Evolutionary conservation across 2,888 invertebrate genomes (phyloP).

Genomic region (Galerucella calmariensis): DNA sequence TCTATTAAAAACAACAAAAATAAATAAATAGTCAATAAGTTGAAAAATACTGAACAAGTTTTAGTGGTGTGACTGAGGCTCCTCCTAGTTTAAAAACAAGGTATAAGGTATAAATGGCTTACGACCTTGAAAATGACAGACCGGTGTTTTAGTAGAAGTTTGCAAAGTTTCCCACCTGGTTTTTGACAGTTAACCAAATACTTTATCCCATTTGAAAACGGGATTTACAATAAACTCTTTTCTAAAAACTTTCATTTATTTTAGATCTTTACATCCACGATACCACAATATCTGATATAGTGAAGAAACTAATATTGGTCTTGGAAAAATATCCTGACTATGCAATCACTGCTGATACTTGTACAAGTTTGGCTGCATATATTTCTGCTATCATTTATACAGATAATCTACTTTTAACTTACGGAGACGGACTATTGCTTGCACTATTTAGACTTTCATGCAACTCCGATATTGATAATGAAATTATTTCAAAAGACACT

Average conservation of each 20-base stretch:
- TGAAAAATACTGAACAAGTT: too few species aligned
- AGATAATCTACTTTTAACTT: constrained; percentile 61
- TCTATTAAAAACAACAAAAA: too few species aligned
- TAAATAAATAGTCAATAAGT: too few species aligned
- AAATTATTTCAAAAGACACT: constrained; percentile 65
- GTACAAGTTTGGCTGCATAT: constrained; percentile 68
- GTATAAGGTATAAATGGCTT: too few species aligned
- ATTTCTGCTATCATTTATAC: constrained; percentile 67
- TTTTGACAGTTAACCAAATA: too few species aligned
- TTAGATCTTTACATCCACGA: constrained; percentile 64
- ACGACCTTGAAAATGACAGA: too few species aligned
- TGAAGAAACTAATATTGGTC: constrained; percentile 61
- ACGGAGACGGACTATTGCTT: constrained; percentile 64
- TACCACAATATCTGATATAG: constrained; percentile 62
- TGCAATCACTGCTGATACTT: constrained; percentile 64
- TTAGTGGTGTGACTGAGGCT: too few species aligned
- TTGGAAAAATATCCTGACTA: constrained; percentile 56
- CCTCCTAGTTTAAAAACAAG: too few species aligned
- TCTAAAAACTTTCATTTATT: constrained; percentile 47
- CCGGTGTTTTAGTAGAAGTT: too few species aligned
- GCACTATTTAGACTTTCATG: constrained; percentile 66
- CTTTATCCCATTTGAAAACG: too few species aligned
- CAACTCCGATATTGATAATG: constrained; percentile 59
- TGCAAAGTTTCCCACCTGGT: too few species aligned
- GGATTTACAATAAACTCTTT: neutral